phyloP scores from a whole-genome alignment of 2,888 invertebrate genomes.

The Mimachlamys varia region DNA sequence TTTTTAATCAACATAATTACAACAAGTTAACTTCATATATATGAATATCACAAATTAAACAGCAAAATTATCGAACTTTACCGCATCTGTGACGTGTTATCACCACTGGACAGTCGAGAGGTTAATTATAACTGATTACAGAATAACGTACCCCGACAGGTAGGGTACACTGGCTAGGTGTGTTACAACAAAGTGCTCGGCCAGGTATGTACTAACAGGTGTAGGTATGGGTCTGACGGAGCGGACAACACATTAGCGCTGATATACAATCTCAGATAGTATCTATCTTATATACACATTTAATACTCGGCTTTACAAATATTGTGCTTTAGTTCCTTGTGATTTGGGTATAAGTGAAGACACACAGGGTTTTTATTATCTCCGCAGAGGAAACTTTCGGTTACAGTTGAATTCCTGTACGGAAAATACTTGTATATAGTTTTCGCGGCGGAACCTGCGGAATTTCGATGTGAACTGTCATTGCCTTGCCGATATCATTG shows the following conservation, averaged over 20 bases:
- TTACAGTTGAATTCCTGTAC: too few species aligned
- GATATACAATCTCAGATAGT: neutral
- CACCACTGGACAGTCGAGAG: neutral
- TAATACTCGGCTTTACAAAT: too few species aligned
- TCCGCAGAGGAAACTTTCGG: too few species aligned
- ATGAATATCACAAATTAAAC: neutral
- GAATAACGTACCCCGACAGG: neutral
- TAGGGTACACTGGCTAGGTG: neutral
- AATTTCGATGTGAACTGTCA: too few species aligned
- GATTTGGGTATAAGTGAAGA: too few species aligned
- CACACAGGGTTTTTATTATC: too few species aligned
- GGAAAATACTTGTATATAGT: too few species aligned
- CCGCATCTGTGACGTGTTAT: constrained; percentile 27
- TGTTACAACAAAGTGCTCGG: neutral
- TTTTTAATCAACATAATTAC: too few species aligned
- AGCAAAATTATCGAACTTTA: neutral
- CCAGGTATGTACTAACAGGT: neutral
- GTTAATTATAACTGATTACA: constrained; percentile 11
- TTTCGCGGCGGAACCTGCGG: too few species aligned
- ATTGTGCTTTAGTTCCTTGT: too few species aligned
- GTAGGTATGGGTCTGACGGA: neutral
- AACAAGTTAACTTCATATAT: neutral
- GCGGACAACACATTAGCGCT: neutral
- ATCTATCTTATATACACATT: too few species aligned
- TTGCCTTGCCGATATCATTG: too few species aligned